A percentile compares a stretch with the other conserved stretches of the same genome.
phyloP scores from a whole-genome alignment of 2,113 vertebrate species.

The Sturnus vulgaris region DNA sequence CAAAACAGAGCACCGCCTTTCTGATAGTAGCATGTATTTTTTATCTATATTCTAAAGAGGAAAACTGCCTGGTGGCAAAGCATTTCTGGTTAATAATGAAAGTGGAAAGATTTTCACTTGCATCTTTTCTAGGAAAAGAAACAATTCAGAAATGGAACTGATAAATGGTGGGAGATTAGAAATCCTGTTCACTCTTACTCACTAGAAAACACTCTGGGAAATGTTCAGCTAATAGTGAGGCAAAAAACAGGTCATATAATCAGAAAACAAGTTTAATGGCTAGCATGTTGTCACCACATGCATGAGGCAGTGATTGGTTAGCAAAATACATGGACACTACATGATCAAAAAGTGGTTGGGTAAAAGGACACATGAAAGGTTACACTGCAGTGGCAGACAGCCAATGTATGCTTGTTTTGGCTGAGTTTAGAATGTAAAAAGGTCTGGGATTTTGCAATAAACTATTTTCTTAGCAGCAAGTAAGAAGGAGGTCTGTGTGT shows the following conservation, averaged over 20 bases:
- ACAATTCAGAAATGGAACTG: neutral
- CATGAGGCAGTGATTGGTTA: neutral
- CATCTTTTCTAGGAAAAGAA: neutral
- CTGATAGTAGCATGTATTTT: neutral
- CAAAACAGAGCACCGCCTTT: neutral
- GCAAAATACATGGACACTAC: fast-evolving
- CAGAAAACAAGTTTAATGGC: neutral
- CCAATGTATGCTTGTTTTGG: neutral
- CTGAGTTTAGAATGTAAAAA: neutral
- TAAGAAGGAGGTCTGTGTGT: neutral
- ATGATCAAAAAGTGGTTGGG: neutral
- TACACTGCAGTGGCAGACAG: neutral
- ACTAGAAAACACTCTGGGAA: neutral
- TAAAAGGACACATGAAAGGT: neutral
- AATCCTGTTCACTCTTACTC: neutral
- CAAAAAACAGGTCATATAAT: neutral
- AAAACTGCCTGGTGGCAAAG: neutral
- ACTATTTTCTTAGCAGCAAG: neutral
- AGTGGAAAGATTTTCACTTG: neutral
- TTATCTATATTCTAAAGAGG: neutral
- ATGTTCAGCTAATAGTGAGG: neutral
- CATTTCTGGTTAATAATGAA: neutral
- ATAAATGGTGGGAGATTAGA: neutral
- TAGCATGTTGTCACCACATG: no score
- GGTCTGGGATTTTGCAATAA: neutral